Evolutionary conservation across 2,888 invertebrate genomes (phyloP).

Genomic region (Macaria notata): DNA sequence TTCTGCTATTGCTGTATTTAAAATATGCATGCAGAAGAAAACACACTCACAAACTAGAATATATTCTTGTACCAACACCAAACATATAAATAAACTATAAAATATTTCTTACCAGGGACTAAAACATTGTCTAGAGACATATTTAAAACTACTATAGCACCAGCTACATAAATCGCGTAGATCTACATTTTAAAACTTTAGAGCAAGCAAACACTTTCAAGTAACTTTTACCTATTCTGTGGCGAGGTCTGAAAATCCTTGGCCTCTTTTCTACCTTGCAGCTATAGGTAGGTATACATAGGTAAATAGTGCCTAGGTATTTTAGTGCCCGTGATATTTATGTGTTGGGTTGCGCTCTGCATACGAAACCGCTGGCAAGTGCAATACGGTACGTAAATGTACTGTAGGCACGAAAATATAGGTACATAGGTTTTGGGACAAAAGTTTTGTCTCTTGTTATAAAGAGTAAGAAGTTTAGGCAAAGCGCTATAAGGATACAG

Average conservation of each 20-base stretch:
- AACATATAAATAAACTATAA: no score
- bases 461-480: not conserved
- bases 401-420: not conserved
- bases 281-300: slow-evolving; percentile 4
- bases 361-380: slow-evolving; percentile 12
- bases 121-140: no score
- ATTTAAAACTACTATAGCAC: no score
- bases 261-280: slow-evolving; percentile 40
- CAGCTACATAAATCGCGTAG: no score
- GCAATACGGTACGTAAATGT: not conserved
- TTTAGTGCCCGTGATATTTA: slow-evolving; percentile 18
- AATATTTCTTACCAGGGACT: no score
- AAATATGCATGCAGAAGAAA: no score
- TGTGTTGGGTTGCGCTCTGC: slow-evolving; percentile 19
- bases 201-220: not conserved
- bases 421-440: not conserved
- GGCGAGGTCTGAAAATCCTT: slow-evolving; percentile 48
- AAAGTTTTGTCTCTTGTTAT: not conserved
- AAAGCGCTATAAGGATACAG: not conserved
- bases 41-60: no score
- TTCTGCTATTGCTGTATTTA: no score
- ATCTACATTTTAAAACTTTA: no score
- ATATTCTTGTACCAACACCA: no score
- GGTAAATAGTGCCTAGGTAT: slow-evolving; percentile 11
- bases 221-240: slow-evolving; percentile 9